These are phyloP conservation scores for Thereuonema tuberculata DNA, from an alignment of 1,140 invertebrate species.

Conservation along the genomic window DNA sequence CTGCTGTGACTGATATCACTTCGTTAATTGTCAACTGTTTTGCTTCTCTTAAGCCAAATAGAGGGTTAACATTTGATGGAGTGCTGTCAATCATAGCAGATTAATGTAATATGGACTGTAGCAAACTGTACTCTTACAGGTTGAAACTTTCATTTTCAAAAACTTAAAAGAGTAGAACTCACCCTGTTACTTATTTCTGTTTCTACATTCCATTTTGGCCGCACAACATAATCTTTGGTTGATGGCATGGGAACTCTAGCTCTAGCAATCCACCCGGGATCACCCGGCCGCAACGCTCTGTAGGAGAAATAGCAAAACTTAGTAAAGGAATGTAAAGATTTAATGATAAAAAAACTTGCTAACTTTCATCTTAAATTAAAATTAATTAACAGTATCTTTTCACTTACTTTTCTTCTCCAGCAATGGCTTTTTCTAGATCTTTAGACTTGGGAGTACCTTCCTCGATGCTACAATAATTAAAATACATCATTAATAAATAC, in stretches of 20 bases:
- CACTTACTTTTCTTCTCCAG: slow-evolving; percentile 43
- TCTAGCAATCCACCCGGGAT: slow-evolving; percentile 85
- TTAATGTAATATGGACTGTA: too few relatives aligned
- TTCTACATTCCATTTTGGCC: slow-evolving; percentile 83
- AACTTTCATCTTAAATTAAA: not conserved
- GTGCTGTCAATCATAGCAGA: too few relatives aligned
- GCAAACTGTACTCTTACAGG: too few relatives aligned
- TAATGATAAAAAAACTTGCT: not conserved
- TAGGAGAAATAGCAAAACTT: too few relatives aligned
- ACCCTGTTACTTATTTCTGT: slow-evolving; percentile 67
- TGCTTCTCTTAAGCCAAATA: too few relatives aligned
- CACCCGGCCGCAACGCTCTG: slow-evolving; percentile 62
- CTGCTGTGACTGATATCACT: too few relatives aligned
- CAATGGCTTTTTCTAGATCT: slow-evolving; percentile 45
- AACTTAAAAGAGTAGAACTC: slow-evolving; percentile 24
- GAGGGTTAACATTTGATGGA: too few relatives aligned
- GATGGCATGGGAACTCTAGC: slow-evolving; percentile 90
- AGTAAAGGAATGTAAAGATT: too few relatives aligned
- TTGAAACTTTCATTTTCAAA: too few relatives aligned
- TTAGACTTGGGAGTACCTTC: slow-evolving; percentile 25
- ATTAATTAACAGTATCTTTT: not conserved
- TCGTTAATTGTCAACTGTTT: too few relatives aligned
- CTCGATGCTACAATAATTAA: slow-evolving; percentile 1
- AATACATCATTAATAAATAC: not conserved
- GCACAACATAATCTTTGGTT: slow-evolving; percentile 88